Percentiles rank a stretch among this genome's conserved stretches.
Conservation (phyloP, 1,140 invertebrate genomes). For the Anadara kagoshimensis region DNA sequence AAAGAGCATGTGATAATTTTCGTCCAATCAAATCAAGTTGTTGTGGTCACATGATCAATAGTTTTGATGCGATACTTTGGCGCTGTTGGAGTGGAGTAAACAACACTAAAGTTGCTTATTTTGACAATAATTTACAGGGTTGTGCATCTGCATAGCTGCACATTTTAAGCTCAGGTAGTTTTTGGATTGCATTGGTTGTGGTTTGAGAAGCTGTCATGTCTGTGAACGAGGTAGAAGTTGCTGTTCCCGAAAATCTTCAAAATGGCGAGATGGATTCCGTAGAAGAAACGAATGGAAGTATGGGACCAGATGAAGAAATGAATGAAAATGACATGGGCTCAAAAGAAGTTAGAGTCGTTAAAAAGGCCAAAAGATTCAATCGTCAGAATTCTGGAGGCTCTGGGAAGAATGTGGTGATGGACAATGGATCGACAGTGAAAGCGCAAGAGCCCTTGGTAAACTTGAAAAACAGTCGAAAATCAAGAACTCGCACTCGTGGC, state of each 20-base stretch:
- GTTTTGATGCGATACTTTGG: too few species aligned
- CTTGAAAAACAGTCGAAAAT: conserved; percentile 63
- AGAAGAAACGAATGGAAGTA: conserved; percentile 26
- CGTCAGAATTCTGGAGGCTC: conserved; percentile 29
- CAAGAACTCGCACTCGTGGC: conserved; percentile 57
- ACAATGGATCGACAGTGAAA: conserved; percentile 20
- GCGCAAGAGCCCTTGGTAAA: conserved; percentile 25
- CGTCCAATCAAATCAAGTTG: too few species aligned
- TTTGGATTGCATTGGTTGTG: neutral
- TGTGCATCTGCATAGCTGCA: too few species aligned
- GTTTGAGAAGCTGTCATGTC: conserved; percentile 10
- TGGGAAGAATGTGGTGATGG: neutral
- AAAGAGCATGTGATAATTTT: too few species aligned
- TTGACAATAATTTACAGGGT: too few species aligned
- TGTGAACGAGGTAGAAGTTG: conserved; percentile 28
- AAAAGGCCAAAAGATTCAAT: conserved; percentile 34
- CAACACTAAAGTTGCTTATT: too few species aligned
- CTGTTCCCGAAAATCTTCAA: conserved; percentile 34
- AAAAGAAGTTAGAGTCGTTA: conserved; percentile 20
- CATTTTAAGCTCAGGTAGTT: neutral
- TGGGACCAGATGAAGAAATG: conserved; percentile 15
- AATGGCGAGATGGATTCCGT: conserved; percentile 34
- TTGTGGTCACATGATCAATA: too few species aligned
- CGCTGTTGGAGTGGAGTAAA: too few species aligned
- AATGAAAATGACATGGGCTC: conserved; percentile 26